Percentiles rank a stretch among this genome's conserved stretches.
phyloP scores from a whole-genome alignment of 2,113 vertebrate species.

The Epinephelus moara region DNA sequence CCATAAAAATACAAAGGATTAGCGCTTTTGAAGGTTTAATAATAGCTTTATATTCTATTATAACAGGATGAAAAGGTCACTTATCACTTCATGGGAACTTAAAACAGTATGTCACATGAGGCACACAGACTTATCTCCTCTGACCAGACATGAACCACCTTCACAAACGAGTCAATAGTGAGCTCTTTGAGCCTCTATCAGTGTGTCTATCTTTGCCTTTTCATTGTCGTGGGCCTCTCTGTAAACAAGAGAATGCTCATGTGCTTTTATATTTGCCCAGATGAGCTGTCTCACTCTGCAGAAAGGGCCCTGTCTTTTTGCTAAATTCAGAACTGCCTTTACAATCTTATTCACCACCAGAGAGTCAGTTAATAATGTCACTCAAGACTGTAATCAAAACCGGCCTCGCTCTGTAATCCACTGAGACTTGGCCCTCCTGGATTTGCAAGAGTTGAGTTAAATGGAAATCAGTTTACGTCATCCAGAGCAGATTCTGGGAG shows the following conservation, averaged over 20 bases:
- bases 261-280: background rate
- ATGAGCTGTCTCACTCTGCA: background rate
- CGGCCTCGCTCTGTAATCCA: conserved; percentile 52
- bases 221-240: background rate
- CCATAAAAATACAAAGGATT: background rate
- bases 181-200: conserved; percentile 7
- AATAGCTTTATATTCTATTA: background rate
- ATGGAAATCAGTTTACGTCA: conserved; percentile 9
- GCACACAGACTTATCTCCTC: conserved; percentile 23
- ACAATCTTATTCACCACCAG: conserved; percentile 36
- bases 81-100: background rate
- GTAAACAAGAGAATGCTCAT: background rate
- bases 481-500: background rate
- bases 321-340: conserved; percentile 23
- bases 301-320: background rate
- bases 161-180: conserved; percentile 12
- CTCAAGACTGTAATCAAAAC: conserved; percentile 68
- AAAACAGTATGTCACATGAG: background rate
- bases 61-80: background rate
- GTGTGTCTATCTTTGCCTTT: background rate
- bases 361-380: conserved; percentile 51
- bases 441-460: conserved; percentile 41
- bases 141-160: conserved; percentile 15
- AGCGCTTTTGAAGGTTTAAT: background rate
- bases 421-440: conserved; percentile 59